These are phyloP conservation scores for Xenops minutus DNA, from an alignment of 2,797 vertebrate genomes.

Conservation along the genomic window DNA sequence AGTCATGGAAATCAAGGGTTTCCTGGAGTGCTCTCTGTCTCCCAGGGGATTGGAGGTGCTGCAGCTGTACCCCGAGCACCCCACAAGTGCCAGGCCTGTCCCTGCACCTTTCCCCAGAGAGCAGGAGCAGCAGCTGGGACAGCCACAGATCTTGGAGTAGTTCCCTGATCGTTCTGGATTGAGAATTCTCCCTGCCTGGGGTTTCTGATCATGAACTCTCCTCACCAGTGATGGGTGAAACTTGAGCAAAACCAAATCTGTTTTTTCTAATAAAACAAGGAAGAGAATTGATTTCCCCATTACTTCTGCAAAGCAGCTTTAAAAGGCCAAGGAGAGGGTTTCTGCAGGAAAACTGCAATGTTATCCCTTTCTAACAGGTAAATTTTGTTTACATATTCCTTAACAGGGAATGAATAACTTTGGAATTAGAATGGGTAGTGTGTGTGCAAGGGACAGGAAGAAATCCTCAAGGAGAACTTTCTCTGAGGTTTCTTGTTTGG, in stretches of 20 bases:
- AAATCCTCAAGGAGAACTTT: rapidly evolving
- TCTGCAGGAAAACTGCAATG: neutral
- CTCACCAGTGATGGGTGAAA: neutral
- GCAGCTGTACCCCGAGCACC: neutral
- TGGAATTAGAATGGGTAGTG: neutral
- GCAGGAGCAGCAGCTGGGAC: neutral
- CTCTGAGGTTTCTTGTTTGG: neutral
- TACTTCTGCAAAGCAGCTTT: neutral
- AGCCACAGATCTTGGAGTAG: rapidly evolving
- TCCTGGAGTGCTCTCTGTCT: neutral
- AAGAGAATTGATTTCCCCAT: neutral
- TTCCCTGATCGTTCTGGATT: neutral
- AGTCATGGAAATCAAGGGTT: neutral
- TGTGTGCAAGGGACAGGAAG: neutral
- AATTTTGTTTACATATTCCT: too few relatives aligned
- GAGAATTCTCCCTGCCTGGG: neutral
- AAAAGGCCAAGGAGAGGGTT: neutral
- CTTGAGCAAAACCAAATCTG: neutral
- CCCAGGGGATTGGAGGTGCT: neutral
- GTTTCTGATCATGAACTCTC: neutral
- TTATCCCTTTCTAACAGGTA: neutral
- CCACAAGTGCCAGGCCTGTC: rapidly evolving
- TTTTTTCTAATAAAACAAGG: neutral
- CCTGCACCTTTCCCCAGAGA: neutral
- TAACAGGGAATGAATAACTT: too few relatives aligned